These are phyloP conservation scores for Trichomalopsis sarcophagae DNA, from an alignment of 1,140 invertebrate species.

Conservation along the genomic window DNA sequence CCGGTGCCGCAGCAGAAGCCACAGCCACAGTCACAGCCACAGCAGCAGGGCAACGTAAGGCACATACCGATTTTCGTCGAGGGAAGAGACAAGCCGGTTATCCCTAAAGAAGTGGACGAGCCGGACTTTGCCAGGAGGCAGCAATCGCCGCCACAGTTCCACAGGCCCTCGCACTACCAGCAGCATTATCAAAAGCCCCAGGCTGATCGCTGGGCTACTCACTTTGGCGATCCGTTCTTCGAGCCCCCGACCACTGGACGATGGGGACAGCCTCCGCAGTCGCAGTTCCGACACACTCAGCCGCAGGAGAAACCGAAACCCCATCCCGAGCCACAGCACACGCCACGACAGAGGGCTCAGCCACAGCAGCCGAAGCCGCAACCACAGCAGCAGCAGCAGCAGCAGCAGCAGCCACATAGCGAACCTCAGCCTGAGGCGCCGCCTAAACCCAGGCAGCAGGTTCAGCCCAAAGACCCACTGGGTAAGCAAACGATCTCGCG, in stretches of 20 bases:
- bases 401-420: slow-evolving; percentile 65
- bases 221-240: slow-evolving; percentile 56
- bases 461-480: slow-evolving; percentile 80
- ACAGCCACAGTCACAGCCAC: slow-evolving; percentile 57
- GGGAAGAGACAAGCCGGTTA: slow-evolving; percentile 84
- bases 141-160: slow-evolving; percentile 70
- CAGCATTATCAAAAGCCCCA: slow-evolving; percentile 56
- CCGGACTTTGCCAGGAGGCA: slow-evolving; percentile 65
- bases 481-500: slow-evolving; percentile 15
- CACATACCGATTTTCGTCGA: slow-evolving; percentile 93
- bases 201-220: slow-evolving; percentile 54
- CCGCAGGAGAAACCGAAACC: neutral
- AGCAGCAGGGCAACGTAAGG: slow-evolving; percentile 76
- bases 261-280: slow-evolving; percentile 60
- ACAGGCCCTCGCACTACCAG: slow-evolving; percentile 61
- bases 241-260: slow-evolving; percentile 30
- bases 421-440: slow-evolving; percentile 63
- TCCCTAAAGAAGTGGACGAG: slow-evolving; percentile 75
- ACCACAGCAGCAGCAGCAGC: slow-evolving; percentile 64
- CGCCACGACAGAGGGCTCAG: slow-evolving; percentile 54
- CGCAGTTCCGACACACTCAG: slow-evolving; percentile 53
- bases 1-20: slow-evolving; percentile 56
- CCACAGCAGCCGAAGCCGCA: slow-evolving; percentile 65
- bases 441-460: slow-evolving; percentile 68
- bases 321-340: slow-evolving; percentile 16